Conservation (phyloP, 2,888 invertebrate genomes). For the Bellardia pandia region DNA sequence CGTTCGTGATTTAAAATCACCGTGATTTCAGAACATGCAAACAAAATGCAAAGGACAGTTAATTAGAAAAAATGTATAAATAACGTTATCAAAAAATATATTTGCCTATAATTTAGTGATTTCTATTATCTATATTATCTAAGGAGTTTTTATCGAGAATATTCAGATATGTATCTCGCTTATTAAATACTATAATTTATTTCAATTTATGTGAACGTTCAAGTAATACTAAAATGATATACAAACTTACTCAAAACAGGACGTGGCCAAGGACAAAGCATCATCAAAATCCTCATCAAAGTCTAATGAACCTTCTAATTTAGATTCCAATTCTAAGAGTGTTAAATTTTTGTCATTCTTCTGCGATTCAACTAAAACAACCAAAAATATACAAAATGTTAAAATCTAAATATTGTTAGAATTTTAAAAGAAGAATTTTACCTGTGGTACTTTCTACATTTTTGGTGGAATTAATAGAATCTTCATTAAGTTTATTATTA, state of each 20-base stretch:
- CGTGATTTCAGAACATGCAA: no score
- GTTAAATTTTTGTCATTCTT: conserved; percentile 59
- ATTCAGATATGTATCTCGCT: no score
- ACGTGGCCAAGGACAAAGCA: conserved; percentile 75
- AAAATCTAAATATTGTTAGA: background rate
- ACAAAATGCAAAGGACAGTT: no score
- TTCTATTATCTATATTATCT: no score
- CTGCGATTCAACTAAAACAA: conserved; percentile 5
- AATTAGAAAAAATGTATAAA: no score
- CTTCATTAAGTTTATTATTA: background rate
- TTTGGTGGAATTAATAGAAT: background rate
- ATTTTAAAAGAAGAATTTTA: background rate
- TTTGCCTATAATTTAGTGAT: no score
- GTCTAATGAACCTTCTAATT: conserved; percentile 75
- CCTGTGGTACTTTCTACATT: conserved; percentile 15
- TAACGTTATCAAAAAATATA: no score
- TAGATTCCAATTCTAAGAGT: conserved; percentile 75
- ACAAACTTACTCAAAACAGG: conserved; percentile 76
- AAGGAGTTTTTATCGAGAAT: no score
- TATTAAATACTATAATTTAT: no score
- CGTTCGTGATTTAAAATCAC: no score
- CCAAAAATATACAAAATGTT: background rate
- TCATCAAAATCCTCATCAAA: conserved; percentile 76
- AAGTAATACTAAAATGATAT: background rate
- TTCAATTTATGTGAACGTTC: no score